Percentiles rank a stretch among this genome's conserved stretches.
phyloP scores from a whole-genome alignment of 2,113 vertebrate species.

The Corvus hawaiiensis region DNA sequence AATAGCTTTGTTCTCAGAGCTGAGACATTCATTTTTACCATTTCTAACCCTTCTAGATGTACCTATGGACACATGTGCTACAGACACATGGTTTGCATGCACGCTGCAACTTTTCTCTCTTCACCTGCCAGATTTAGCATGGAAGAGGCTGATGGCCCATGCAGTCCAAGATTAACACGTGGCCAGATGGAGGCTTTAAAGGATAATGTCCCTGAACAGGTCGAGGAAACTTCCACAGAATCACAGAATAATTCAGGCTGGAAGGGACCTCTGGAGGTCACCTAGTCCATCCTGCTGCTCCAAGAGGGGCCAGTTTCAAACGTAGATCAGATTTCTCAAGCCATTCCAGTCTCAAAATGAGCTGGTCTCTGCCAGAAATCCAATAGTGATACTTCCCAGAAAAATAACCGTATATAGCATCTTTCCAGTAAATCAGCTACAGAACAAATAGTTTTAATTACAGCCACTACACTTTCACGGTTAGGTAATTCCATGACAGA shows the following conservation, averaged over 20 bases:
- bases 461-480: neutral
- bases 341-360: neutral
- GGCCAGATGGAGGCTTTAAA: neutral
- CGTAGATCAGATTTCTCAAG: constrained; percentile 35
- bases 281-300: neutral
- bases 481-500: neutral
- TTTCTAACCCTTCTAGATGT: neutral
- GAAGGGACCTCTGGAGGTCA: constrained; percentile 15
- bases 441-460: neutral
- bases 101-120: neutral
- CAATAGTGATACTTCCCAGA: constrained; percentile 12
- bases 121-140: neutral
- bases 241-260: neutral
- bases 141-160: neutral
- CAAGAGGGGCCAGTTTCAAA: neutral
- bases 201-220: neutral
- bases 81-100: neutral
- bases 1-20: neutral
- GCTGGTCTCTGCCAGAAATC: neutral
- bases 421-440: neutral
- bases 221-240: neutral
- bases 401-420: neutral
- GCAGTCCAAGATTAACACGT: neutral
- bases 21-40: neutral
- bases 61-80: neutral